phyloP scores from a whole-genome alignment of 2,113 vertebrate genomes.

The Machaerirhynchus nigripectus region DNA sequence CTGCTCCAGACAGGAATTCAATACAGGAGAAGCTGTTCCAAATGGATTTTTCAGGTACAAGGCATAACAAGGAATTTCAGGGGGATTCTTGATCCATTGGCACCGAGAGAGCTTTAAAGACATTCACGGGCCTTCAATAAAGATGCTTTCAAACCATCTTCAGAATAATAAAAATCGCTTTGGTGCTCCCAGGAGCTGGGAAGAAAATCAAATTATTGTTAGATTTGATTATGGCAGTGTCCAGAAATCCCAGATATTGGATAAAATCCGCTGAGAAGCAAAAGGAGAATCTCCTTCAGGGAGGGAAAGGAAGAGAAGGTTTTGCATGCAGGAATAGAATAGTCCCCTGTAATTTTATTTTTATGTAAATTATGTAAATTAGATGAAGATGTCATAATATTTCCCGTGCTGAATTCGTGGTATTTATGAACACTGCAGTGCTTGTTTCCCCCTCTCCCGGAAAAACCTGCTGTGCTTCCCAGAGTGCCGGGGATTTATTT shows the following conservation, averaged over 20 bases:
- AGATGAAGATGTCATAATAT: neutral
- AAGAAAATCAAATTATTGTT: neutral
- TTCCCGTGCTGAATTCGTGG: neutral
- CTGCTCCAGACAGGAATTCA: constrained; percentile 69
- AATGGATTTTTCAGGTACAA: constrained; percentile 53
- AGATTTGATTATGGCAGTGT: neutral
- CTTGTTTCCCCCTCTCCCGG: neutral
- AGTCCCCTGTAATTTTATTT: neutral
- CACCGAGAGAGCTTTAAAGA: neutral
- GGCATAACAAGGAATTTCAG: constrained; percentile 33
- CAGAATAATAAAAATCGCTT: neutral
- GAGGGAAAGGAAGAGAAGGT: neutral
- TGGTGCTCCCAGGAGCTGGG: neutral
- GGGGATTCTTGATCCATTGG: constrained; percentile 30
- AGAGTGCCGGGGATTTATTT: neutral
- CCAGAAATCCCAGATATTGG: neutral
- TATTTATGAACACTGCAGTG: neutral
- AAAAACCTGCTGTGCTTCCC: neutral
- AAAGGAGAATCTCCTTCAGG: neutral
- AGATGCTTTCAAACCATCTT: neutral
- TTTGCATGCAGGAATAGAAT: neutral
- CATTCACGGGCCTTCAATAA: constrained; percentile 47
- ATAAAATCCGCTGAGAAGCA: neutral
- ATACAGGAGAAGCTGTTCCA: constrained; percentile 42
- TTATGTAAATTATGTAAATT: neutral